phyloP scores from a whole-genome alignment of 37 sponge, comb jelly and placozoan genomes.

The Axinella damicornis region DNA sequence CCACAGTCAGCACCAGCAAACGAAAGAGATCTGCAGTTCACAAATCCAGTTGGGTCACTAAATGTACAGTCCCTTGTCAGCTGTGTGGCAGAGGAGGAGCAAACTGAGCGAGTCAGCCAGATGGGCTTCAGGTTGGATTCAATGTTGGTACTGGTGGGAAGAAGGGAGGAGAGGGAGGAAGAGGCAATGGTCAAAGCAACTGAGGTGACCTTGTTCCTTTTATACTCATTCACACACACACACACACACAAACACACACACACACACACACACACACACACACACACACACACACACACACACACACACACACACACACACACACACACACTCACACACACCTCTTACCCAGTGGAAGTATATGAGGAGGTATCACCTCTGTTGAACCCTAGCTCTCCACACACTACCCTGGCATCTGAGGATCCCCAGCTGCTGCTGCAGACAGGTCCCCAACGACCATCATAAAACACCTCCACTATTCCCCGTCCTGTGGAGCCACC shows the following conservation, averaged over 20 bases:
- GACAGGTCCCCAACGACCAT: slow-evolving; percentile 41
- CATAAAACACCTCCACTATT: slow-evolving; percentile 28
- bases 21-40: background rate
- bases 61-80: too few relatives aligned
- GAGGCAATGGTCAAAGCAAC: too few relatives aligned
- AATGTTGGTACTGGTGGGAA: background rate
- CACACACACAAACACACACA: too few relatives aligned
- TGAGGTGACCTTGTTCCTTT: too few relatives aligned
- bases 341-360: background rate
- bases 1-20: slow-evolving; percentile 40
- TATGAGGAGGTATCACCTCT: background rate
- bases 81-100: background rate
- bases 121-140: slow-evolving; percentile 47
- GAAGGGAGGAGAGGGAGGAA: too few relatives aligned
- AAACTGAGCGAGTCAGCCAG: slow-evolving; percentile 1
- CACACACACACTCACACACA: too few relatives aligned
- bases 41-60: background rate
- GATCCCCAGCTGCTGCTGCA: background rate
- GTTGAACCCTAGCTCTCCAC: slow-evolving; percentile 19
- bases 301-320: too few relatives aligned
- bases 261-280: too few relatives aligned
- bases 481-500: slow-evolving; percentile 16
- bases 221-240: too few relatives aligned
- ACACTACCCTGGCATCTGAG: background rate
- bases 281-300: too few relatives aligned